Base-by-base conservation (phyloP, 2,113 vertebrate genomes). In the Calcarius ornatus region DNA sequence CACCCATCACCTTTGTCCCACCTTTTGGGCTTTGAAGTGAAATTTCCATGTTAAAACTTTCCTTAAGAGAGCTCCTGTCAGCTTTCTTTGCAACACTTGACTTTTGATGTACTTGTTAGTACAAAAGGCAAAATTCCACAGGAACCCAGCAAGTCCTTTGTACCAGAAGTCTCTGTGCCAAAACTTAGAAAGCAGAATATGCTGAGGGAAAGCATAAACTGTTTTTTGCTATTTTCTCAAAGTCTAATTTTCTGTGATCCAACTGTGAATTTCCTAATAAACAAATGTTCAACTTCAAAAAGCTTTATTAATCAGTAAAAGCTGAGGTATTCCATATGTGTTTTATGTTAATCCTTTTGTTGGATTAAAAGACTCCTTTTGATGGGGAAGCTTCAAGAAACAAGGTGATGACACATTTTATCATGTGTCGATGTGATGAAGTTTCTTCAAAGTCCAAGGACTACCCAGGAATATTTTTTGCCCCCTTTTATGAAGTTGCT, bases 11-110 rank as follows among this genome's bases (percentile, higher is more conserved):
- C 56, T 82, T 64, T 63, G 42, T 51, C 9, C 13, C 50, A 83
- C 23, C 45, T 83, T 87, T 65, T 0, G 3, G 57, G 54, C 45
- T 92, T 96, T 87, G 63, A 61, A 92, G 85, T 65, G 71, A 65
- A 84, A 91, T 92, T 94, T 92, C 60, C n/a, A 48, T 81, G 68
- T 87, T 90, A 91, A 91, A 92, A 78, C 35, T 83, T 95, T 78
- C 48, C 61, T 94, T 77, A 50, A 38, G 78, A 70, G 45, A 89
- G 11, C 35, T 88, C 31, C 57, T 92, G 68, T 81, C 90, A 95
- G 82, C 51, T 91, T 95, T 73, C 82, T 90, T 89, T 92, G 70
- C 69, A 82, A 73, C 24, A 5, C 1, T 94, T 94, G 73, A 81
- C 77, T 88, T 93, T 53, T 88, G 66, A 81, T 88, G 69, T 84